These are phyloP conservation scores for Balaeniceps rex DNA, from an alignment of 2,113 vertebrate species.

Conservation along the genomic window DNA sequence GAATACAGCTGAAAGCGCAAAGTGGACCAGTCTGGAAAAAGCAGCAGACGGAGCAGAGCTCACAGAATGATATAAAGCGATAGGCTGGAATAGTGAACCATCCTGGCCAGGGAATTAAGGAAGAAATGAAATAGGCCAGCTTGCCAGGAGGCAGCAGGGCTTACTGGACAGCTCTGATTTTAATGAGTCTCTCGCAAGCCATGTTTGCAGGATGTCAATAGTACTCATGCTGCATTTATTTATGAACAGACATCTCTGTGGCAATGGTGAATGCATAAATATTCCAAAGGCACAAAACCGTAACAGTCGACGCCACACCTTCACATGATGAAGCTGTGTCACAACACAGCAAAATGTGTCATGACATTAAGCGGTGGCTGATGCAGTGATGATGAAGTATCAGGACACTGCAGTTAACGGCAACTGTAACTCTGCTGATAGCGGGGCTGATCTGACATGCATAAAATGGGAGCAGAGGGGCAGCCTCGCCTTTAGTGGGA, in stretches of 20 bases:
- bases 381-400: not conserved
- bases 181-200: not conserved
- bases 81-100: not conserved
- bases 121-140: not conserved
- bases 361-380: not conserved
- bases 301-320: not conserved
- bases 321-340: not conserved
- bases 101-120: not conserved
- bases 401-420: fast-evolving
- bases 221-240: not conserved
- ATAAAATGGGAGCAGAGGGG: fast-evolving
- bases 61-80: not conserved
- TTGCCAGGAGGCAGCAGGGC: slow-evolving; percentile 15
- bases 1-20: not conserved
- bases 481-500: fast-evolving
- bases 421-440: not conserved
- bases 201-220: not conserved
- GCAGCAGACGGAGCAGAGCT: not conserved
- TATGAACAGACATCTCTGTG: not conserved
- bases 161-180: slow-evolving; percentile 13
- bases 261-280: not conserved
- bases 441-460: not conserved
- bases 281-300: not conserved
- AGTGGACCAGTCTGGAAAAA: not conserved
- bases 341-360: fast-evolving